Percentiles rank a stretch among this genome's conserved stretches.
phyloP scores from a whole-genome alignment of 1,140 invertebrate genomes.

The Zelostemma sp. region DNA sequence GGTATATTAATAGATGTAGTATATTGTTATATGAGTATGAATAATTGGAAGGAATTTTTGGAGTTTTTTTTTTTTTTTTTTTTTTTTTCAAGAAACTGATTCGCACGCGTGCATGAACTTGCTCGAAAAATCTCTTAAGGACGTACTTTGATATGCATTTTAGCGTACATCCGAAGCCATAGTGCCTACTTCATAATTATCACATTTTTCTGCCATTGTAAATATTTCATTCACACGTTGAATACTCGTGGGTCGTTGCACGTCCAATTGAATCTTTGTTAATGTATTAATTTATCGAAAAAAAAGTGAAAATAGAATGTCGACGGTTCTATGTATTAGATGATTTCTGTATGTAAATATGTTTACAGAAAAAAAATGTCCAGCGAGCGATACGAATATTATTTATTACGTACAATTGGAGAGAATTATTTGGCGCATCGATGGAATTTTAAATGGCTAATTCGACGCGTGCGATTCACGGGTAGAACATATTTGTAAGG shows the following conservation, averaged over 20 bases:
- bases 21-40: no score
- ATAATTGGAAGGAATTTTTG: no score
- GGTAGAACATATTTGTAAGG: conserved; percentile 45
- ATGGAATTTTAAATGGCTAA: conserved; percentile 3
- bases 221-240: conserved; percentile 65
- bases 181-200: conserved; percentile 70
- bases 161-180: conserved; percentile 71
- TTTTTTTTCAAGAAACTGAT: conserved; percentile 12
- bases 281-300: conserved; percentile 3
- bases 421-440: not conserved
- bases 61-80: no score
- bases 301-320: no score
- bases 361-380: no score
- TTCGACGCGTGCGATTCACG: conserved; percentile 42
- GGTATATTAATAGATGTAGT: no score
- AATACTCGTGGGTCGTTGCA: conserved; percentile 46
- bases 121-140: conserved; percentile 62
- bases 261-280: conserved; percentile 34
- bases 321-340: no score
- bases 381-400: not conserved
- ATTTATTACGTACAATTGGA: not conserved
- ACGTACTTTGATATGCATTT: conserved; percentile 69
- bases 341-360: no score
- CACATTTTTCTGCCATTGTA: conserved; percentile 67
- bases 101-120: conserved; percentile 30